These are phyloP conservation scores for Carcharodon carcharias DNA, from an alignment of 2,797 vertebrate genomes.

Conservation along the genomic window DNA sequence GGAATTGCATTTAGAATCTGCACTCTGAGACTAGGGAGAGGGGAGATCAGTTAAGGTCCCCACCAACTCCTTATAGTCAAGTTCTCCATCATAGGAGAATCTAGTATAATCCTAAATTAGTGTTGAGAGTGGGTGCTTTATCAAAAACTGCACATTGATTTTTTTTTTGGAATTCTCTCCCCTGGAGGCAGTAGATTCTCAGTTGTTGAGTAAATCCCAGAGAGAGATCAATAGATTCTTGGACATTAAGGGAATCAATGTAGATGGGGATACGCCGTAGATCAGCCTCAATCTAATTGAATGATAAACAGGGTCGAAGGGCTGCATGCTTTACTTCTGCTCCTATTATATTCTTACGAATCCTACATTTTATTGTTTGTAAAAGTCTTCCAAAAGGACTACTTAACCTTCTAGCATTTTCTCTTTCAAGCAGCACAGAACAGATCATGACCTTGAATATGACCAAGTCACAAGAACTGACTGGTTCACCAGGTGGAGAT, in stretches of 20 bases:
- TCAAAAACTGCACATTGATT: too few relatives aligned
- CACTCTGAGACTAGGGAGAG: not conserved
- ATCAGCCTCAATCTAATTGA: not conserved
- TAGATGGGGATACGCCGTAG: not conserved
- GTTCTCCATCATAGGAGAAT: not conserved
- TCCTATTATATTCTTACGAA: not conserved
- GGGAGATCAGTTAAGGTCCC: not conserved
- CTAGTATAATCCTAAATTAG: too few relatives aligned
- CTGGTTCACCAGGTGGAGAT: not conserved
- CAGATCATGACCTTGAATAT: not conserved
- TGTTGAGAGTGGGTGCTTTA: too few relatives aligned
- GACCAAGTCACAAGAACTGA: not conserved
- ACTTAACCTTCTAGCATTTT: not conserved
- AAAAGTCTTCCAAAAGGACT: not conserved
- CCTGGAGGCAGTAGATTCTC: too few relatives aligned
- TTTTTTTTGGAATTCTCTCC: too few relatives aligned
- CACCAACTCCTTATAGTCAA: too few relatives aligned
- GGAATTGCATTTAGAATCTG: not conserved
- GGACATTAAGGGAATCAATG: not conserved
- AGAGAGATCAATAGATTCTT: not conserved
- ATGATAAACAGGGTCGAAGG: not conserved
- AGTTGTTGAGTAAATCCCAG: not conserved
- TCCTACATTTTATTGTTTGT: not conserved
- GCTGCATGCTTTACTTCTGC: too few relatives aligned
- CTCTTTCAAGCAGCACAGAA: not conserved